Base-by-base conservation (phyloP, 2,797 vertebrate genomes). In the Gymnothorax reevesii region DNA sequence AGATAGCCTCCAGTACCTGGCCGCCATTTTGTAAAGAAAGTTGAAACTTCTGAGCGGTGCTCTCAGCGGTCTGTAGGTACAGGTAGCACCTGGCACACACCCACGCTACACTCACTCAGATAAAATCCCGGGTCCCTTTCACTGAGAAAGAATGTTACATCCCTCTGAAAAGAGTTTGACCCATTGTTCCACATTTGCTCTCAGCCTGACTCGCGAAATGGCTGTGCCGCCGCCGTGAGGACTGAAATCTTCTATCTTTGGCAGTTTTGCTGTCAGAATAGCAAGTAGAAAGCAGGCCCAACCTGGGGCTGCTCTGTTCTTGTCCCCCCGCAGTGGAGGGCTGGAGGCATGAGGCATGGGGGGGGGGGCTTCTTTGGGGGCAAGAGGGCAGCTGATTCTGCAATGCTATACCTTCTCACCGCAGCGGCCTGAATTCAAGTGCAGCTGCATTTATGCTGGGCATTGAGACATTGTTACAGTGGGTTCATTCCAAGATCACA, bases 1-100 rank as follows among this genome's bases (percentile, higher is more conserved):
- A 75, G 25, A 55, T 57, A 82, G 52, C 73, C 62, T 27, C 17
- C 73, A 25, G n/a, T 57, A 17, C 25, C 27, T 57, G 6, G 71
- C 42, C 82, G 57, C 71, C 27, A 49, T n/a, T 69, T 77, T 42
- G 60, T 9, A 57, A 54, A 49, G n/a, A 12, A 66, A 55, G 57
- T 69, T 87, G 83, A 87, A 85, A 87, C 49, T 8, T 60, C 13
- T n/a, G 22, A n/a, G 59, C 42, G 62, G 57, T 17, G 42, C 22
- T 27, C 20, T 1, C 22, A 60, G 83, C 59, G 25, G 69, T 54
- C 77, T 12, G 9, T 7, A 25, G 25, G 77, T 60, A 42, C 69
- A 7, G n/a, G 75, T 49, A 60, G 10, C 22, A 27, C 7, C 57
- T 25, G 2, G 20, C 73, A 8, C 73, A 8, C 12, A 13, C 69